Base-by-base conservation (phyloP, 2,113 vertebrate genomes). In the Heliornis fulica region DNA sequence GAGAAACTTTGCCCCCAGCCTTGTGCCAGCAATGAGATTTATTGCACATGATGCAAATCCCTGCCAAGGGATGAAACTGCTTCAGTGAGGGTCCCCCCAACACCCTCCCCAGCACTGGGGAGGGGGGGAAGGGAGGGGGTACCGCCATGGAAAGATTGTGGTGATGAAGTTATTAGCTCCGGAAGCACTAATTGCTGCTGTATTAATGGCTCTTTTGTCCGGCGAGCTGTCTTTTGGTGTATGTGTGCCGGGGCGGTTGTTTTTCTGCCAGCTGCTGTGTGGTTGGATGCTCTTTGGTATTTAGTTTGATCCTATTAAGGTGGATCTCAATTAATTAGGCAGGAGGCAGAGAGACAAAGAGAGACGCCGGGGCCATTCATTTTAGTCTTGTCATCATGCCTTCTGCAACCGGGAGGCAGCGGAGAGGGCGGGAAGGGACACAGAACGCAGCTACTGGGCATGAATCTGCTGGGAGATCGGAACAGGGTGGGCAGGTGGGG, bases 251-350 rank as follows among this genome's bases (percentile, higher is more conserved):
- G n/a, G 77, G 93, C 1, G 46, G 50, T 38, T 94, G 75, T 93
- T 96, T 94, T 93, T 48, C 20, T 91, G 78, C 94, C 96, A 93
- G 89, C 89, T 90, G 89, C 93, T n/a, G 72, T 89, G 96, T 54
- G 76, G 46, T 93, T 90, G 93, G 93, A 90, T 93, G 91, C 89
- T 93, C 93, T 83, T 80, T 59, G 81, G 82, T 94, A 81, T 92
- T 96, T 95, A 83, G 89, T 82, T 93, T 95, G 91, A 96, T 94
- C 93, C 94, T 89, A 85, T 96, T 94, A 97, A 96, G 95, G 97
- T 96, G 92, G 95, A 95, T 94, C 91, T 94, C 92, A 96, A 94
- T 97, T 96, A 97, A 96, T 97, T 95, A 94, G 78, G 32, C 60
- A 63, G 79, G 85, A 93, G 91, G 71, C 84, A 90, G 68, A 54